Percentiles rank a stretch among this genome's conserved stretches.
These are phyloP conservation scores for Podarcis cretensis DNA, from an alignment of 2,113 vertebrate genomes.

Conservation along the genomic window DNA sequence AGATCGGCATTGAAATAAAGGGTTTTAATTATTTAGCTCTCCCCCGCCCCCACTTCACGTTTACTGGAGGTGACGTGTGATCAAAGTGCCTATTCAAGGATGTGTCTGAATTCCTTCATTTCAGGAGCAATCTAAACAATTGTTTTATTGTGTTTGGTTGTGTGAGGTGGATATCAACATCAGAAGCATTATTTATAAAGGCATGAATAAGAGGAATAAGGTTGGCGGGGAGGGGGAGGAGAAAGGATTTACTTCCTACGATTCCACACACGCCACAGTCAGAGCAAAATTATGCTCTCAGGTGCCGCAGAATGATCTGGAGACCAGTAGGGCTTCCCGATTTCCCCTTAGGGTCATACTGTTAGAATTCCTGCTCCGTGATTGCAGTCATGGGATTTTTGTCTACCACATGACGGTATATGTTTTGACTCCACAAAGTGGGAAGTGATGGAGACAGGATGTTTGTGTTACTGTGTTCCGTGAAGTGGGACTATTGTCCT, in stretches of 20 bases:
- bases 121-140: slow-evolving; percentile 68
- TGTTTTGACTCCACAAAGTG: too few species aligned
- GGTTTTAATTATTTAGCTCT: slow-evolving; percentile 66
- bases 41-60: slow-evolving; percentile 55
- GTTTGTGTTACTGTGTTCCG: too few species aligned
- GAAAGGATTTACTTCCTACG: background rate
- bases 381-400: too few species aligned
- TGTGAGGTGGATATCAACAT: slow-evolving; percentile 65
- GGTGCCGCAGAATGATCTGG: too few species aligned
- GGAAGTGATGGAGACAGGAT: too few species aligned
- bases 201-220: slow-evolving; percentile 48
- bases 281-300: too few species aligned
- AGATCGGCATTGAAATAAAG: slow-evolving; percentile 50
- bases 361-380: too few species aligned
- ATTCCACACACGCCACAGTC: too few species aligned
- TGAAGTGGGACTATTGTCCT: too few species aligned
- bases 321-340: too few species aligned
- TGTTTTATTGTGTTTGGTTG: slow-evolving; percentile 65
- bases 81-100: slow-evolving; percentile 56
- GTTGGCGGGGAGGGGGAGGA: background rate
- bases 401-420: too few species aligned
- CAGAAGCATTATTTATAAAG: slow-evolving; percentile 71
- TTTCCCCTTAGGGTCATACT: too few species aligned
- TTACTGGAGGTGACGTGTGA: slow-evolving; percentile 46
- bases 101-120: slow-evolving; percentile 56